Evolutionary conservation across 1,140 invertebrate species (phyloP), one percentile per base, ranked within the genome.

Genomic region (Drosophila yakuba): DNA sequence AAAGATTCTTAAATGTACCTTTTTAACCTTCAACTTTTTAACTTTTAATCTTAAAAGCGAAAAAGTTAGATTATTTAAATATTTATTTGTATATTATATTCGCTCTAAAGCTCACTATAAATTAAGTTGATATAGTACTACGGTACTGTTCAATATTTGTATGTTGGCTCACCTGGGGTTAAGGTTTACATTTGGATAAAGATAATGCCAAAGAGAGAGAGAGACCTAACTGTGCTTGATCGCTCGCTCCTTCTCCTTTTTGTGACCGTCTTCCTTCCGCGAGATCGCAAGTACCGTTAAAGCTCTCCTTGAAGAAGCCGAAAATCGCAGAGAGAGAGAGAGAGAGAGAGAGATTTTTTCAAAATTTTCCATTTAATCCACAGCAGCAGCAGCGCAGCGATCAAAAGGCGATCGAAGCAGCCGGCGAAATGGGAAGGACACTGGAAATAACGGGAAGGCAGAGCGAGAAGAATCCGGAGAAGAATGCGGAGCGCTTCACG

Each of bases 391-490:
- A 80, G 23, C 50, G 38, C 15, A 52, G 41, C 41, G 63, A 54
- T 1, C 50, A 73, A 36, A 54, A 80, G 32, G 81, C 75, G 11
- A 57, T 67, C 45, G 69, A 80, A 63, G 74, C 79, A 61, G 73
- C 73, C 48, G 61, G 64, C 63, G 60, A 48, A 10, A 89, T 89
- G 84, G 66, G 80, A 38, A 74, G 58, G 61, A 88, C 80, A 60
- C 58, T 83, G 32, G 84, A 88, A 32, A 89, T 88, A 45, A 88
- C 76, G 28, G 80, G 77, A 43, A 62, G 48, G 35, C 79, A 74
- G 54, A 51, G 77, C 25, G 80, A 88, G 35, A 82, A 82, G 43
- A 51, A 56, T 25, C 25, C 4, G 25, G 25, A 25, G 4, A 47
- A 20, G 28, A 61, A 54, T 11, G 51, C 6, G 23, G 23, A 48